Evolutionary conservation across 1,140 invertebrate genomes (phyloP), one percentile per base, ranked within the genome.

Genomic region (Argopecten irradians): DNA sequence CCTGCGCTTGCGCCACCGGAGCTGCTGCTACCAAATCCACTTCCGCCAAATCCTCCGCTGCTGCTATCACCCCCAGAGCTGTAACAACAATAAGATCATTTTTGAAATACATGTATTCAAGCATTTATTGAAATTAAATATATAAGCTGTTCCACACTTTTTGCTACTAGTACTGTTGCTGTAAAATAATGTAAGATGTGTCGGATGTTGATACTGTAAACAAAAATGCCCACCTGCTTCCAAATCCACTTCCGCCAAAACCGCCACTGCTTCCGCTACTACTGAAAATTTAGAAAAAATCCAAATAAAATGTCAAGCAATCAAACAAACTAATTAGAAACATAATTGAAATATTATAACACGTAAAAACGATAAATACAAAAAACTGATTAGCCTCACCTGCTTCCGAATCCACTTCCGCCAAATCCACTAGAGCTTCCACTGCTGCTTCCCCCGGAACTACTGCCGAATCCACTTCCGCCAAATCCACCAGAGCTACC

Each of bases 241-340:
- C 55, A 39, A 85, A 85, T 34, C 35, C 84, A 85, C 84, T 85
- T 41, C 86, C 86, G 32, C 86, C 86, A n/a, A 87, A 87, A 7
- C 86, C 86, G 19, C 86, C 86, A 71, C n/a, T 28, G 55, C 43
- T 41, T 34, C 36, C 36, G 13, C 36, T 39, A 39, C 36, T 39
- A 13, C 13, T 39, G 36, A 39, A 8, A 39, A n/a, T n/a, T n/a
- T n/a, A n/a, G n/a, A n/a, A n/a, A n/a, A n/a, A n/a, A n/a, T n/a
- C n/a, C n/a, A n/a, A n/a, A n/a, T n/a, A n/a, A n/a, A n/a, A n/a
- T n/a, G n/a, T n/a, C n/a, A n/a, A n/a, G n/a, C n/a, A n/a, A n/a
- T n/a, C n/a, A n/a, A n/a, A n/a, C n/a, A n/a, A n/a, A n/a, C n/a
- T n/a, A n/a, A n/a, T n/a, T n/a, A n/a, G n/a, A n/a, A n/a, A n/a